Conservation (phyloP, 1,140 invertebrate species). For the Dinoponera quadriceps region DNA sequence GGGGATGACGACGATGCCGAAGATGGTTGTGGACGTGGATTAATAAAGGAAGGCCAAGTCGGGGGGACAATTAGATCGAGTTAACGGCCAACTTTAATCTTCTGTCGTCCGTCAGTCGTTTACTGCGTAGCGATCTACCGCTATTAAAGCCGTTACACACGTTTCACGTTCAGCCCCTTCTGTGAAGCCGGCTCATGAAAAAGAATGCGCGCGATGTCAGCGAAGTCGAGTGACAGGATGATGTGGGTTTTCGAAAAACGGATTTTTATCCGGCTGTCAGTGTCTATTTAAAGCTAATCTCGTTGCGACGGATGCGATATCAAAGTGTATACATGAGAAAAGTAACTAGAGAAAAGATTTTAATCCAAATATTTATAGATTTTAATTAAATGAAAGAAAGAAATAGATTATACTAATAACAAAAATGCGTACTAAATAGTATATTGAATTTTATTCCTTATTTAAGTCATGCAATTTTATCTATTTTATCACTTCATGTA, state of each 20-base stretch:
- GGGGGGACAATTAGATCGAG: constrained; percentile 85
- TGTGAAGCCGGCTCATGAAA: constrained; percentile 70
- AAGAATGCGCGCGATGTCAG: constrained; percentile 68
- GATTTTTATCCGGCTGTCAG: constrained; percentile 65
- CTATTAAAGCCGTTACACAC: constrained; percentile 84
- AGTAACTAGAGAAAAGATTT: constrained; percentile 7
- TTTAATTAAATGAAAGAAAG: not conserved
- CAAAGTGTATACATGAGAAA: not conserved
- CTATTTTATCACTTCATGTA: no score
- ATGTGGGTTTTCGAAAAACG: constrained; percentile 74
- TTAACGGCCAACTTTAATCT: constrained; percentile 85
- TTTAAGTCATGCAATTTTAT: no score
- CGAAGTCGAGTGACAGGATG: constrained; percentile 41
- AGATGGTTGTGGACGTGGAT: constrained; percentile 79
- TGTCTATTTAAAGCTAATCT: constrained; percentile 51
- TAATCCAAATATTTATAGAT: not conserved
- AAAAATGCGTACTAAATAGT: not conserved
- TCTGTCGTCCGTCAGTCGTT: constrained; percentile 85
- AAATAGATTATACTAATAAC: not conserved
- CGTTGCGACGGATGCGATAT: not conserved
- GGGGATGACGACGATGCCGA: constrained; percentile 72
- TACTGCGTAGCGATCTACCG: constrained; percentile 85
- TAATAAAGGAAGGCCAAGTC: constrained; percentile 84
- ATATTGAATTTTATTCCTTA: no score
- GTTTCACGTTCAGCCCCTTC: constrained; percentile 73